Evolutionary conservation across 1,140 invertebrate species (phyloP), one percentile per base, ranked within the genome.

Genomic region (Ceratina japonica): DNA sequence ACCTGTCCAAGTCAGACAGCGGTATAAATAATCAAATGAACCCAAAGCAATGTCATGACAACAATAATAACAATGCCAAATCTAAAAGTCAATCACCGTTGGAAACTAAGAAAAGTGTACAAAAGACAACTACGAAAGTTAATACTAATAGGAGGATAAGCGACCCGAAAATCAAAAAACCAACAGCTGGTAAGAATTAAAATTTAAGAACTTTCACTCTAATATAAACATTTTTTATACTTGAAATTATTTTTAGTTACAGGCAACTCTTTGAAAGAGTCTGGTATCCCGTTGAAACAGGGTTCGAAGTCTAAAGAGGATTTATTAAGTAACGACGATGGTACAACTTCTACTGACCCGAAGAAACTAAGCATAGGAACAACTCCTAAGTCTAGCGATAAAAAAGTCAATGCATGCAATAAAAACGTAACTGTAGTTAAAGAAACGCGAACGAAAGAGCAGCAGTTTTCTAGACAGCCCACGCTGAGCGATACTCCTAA

Each of bases 381-480:
- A 51, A 56, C 10, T 56, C 16, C 71, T 74, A 79, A 24, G 3
- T 16, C 22, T 58, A 49, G 8, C n/a, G 59, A 83, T 65, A 82
- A 78, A 22, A 69, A 61, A 61, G 12, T 27, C 8, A 72, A 83
- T 56, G 54, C 51, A 22, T 71, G 51, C 49, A 83, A 66, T 78
- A 78, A 62, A 18, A 70, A 63, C 16, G 24, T 78, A 64, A 56
- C 16, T 24, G 13, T 12, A 13, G 69, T 68, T 20, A 78, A 56
- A 12, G 69, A 69, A 13, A 15, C 59, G 10, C 75, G 61, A 73
- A 72, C n/a, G 27, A 84, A 68, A 27, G 87, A 86, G 68, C 82
- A 88, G 68, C 79, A 87, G 51, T 80, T 83, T 78, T 54, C 83
- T 22, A 84, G 83, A 59, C 75, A 69, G 52, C 69, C 75, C 72